These are phyloP conservation scores for Desmophyllum pertusum DNA, from an alignment of 92 coral and sea anemone species.

Conservation along the genomic window DNA sequence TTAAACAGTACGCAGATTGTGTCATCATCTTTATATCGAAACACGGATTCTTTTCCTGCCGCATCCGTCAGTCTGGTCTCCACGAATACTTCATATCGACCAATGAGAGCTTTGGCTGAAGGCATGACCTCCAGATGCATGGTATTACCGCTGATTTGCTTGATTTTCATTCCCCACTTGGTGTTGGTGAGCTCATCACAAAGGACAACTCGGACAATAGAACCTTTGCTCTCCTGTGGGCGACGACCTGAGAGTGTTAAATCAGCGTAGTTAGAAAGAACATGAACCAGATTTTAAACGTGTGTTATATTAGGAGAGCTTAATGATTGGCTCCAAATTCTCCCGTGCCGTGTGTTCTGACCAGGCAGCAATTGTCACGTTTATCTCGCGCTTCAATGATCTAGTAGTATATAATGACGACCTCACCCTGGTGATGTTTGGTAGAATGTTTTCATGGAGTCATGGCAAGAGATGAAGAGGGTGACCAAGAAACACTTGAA, in stretches of 20 bases:
- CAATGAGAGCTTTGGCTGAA: slow-evolving; percentile 69
- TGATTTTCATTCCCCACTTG: slow-evolving; percentile 67
- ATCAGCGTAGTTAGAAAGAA: background rate
- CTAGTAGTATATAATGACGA: background rate
- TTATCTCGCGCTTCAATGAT: background rate
- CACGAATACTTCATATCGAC: slow-evolving; percentile 60
- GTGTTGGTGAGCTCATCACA: slow-evolving; percentile 28
- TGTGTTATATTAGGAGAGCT: background rate
- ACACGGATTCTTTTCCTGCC: slow-evolving; percentile 27
- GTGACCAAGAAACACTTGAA: too few species aligned
- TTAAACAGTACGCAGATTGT: slow-evolving; percentile 55
- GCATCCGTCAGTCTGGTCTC: slow-evolving; percentile 50
- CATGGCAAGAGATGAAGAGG: background rate
- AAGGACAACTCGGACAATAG: slow-evolving; percentile 46
- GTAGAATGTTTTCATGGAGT: background rate
- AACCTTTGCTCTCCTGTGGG: slow-evolving; percentile 62
- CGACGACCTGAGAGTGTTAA: slow-evolving; percentile 41
- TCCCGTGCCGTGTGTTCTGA: background rate
- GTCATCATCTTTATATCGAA: slow-evolving; percentile 44
- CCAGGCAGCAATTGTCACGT: background rate
- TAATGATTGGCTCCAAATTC: background rate
- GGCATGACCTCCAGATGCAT: slow-evolving; percentile 57
- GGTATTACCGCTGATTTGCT: slow-evolving; percentile 36
- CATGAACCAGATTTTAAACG: background rate
- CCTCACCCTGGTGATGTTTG: background rate